Evolutionary conservation across 1,140 invertebrate species (phyloP).

Genomic region (Drosophila parabipectinata): DNA sequence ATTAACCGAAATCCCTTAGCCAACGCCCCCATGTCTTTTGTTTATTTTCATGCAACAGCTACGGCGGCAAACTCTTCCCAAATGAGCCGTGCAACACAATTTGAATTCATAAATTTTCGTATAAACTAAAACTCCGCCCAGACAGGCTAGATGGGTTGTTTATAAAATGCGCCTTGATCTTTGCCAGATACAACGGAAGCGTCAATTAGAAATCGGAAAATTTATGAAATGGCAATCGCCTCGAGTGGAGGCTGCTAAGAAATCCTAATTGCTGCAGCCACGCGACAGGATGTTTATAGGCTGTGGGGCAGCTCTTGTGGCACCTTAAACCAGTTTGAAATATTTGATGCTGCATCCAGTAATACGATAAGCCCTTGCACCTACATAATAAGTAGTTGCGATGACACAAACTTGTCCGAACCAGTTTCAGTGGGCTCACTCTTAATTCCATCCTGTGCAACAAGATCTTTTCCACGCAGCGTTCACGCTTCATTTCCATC

Average conservation of each 20-base stretch:
- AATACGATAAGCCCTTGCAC: slow-evolving; percentile 16
- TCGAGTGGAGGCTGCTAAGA: slow-evolving; percentile 32
- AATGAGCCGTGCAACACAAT: slow-evolving; percentile 64
- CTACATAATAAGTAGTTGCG: slow-evolving; percentile 26
- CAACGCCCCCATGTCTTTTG: slow-evolving; percentile 8
- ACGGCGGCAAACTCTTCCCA: slow-evolving; percentile 24
- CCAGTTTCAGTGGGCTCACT: slow-evolving; percentile 15
- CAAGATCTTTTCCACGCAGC: slow-evolving; percentile 9
- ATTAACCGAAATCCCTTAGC: slow-evolving; percentile 20
- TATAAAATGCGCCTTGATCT: slow-evolving; percentile 63
- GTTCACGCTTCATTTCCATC: slow-evolving; percentile 27
- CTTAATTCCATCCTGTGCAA: slow-evolving; percentile 11
- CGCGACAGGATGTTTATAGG: slow-evolving; percentile 76
- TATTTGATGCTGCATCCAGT: slow-evolving; percentile 16
- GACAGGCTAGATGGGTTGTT: slow-evolving; percentile 29
- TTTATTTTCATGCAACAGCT: slow-evolving; percentile 57
- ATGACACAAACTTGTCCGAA: slow-evolving; percentile 23
- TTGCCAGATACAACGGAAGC: slow-evolving; percentile 52
- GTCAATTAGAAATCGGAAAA: slow-evolving; percentile 65
- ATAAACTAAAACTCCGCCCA: slow-evolving; percentile 54
- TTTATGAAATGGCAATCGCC: slow-evolving; percentile 59
- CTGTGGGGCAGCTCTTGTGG: background rate
- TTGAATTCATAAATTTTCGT: slow-evolving; percentile 71
- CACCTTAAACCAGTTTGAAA: slow-evolving; percentile 9
- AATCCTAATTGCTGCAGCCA: slow-evolving; percentile 60